Evolutionary conservation across 2,888 invertebrate genomes (phyloP), one percentile per base, ranked within the genome.

Genomic region (Ptilodon capucinus): DNA sequence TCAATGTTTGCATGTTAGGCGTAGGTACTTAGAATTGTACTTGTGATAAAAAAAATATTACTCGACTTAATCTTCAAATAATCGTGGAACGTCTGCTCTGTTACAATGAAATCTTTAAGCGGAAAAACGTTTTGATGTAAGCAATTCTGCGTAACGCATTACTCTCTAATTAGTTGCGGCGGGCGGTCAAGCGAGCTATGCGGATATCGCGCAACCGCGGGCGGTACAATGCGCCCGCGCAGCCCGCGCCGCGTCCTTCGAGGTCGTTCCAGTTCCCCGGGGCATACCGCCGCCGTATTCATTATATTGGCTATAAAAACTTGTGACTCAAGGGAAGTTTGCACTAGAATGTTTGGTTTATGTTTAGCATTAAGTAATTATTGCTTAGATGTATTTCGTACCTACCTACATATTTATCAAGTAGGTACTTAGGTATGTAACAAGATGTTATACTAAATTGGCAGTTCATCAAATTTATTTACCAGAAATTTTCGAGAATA

Each of bases 131-230:
- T 60, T 55, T 53, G 53, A 57, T 51, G 62, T 54, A 48, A 59
- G 65, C 38, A 48, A 44, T 64, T 59, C 56, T 64, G 42, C 48
- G 63, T 64, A 64, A 54, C 43, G 51, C 45, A 57, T 51, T 53
- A 55, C 56, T 62, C 57, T 65, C 57, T 73, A 70, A 72, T 74
- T 74, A 64, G 59, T 54, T 64, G 60, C 62, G 68, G 64, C 61
- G 50, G 45, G 59, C 71, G 77, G 72, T 76, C 71, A 68, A 71
- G 71, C 69, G 63, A 77, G 79, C 71, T 84, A 89, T 88, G 88
- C 88, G 88, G 88, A 88, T 86, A 81, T 85, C 76, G 74, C 79
- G 86, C 84, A 86, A 86, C 76, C 68, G 72, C 68, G 69, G 57
- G 74, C 70, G 71, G 71, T 71, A 65, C 64, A 67, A 67, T 59